Conservation (phyloP, 2,888 invertebrate species). For the Linhomoeus sp. region DNA sequence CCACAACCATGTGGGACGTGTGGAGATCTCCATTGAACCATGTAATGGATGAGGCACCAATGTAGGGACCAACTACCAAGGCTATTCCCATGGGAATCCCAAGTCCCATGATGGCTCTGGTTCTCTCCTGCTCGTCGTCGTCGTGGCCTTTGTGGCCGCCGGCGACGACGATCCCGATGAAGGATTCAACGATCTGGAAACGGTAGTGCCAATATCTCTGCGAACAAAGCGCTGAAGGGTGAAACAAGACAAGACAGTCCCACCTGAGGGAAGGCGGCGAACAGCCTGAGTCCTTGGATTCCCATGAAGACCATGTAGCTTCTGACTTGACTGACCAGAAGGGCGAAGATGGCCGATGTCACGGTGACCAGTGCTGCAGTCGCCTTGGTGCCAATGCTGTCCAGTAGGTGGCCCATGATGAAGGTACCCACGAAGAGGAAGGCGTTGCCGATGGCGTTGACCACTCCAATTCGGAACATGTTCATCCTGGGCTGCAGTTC, state of each 20-base stretch:
- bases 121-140: constrained; percentile 9
- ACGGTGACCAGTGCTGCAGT: neutral
- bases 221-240: too few relatives aligned
- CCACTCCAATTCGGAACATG: constrained; percentile 11
- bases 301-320: constrained; percentile 9
- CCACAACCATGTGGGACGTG: constrained; percentile 12
- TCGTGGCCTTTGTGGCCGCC: neutral
- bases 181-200: constrained; percentile 14
- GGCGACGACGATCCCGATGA: constrained; percentile 10
- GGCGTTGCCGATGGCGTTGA: constrained; percentile 13
- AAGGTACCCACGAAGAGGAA: constrained; percentile 16
- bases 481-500: constrained; percentile 11
- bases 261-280: constrained; percentile 13
- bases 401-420: constrained; percentile 11
- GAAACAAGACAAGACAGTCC: too few relatives aligned
- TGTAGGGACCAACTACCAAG: constrained; percentile 15
- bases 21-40: constrained; percentile 10
- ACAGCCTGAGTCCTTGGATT: constrained; percentile 11
- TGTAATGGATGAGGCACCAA: constrained; percentile 3
- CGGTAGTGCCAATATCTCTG: too few relatives aligned
- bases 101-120: constrained; percentile 13
- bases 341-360: constrained; percentile 5
- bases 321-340: constrained; percentile 8
- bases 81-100: constrained; percentile 18
- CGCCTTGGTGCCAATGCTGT: constrained; percentile 1